Evolutionary conservation across 2,888 invertebrate genomes (phyloP), one percentile per base, ranked within the genome.

Genomic region (Morpho helenor): DNA sequence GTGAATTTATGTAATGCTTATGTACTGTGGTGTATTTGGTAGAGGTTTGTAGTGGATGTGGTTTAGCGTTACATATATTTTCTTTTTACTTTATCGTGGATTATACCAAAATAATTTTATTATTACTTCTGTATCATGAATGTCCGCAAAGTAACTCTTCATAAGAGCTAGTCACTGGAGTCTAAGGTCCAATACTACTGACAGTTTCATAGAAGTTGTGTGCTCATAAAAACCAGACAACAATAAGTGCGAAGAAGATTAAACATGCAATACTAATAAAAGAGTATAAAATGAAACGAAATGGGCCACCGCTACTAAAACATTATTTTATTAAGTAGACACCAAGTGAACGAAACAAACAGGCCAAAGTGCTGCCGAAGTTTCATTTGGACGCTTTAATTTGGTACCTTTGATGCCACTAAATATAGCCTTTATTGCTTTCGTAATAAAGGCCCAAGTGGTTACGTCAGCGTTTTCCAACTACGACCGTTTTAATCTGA

Each of bases 381-480:
- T 81, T 82, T 84, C 81, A 83, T 86, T 82, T 79, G 79, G 72
- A 78, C 74, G 77, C 73, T 85, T 85, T 84, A 79, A 85, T 84
- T 82, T 77, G 74, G 55, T 63, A 78, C 79, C 82, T 83, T 84
- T 85, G 84, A 82, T 79, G 72, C 63, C 66, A 73, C 73, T 81
- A 80, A 85, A 82, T 86, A 78, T 85, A 72, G 80, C 64, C 84
- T 83, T 85, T 87, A 87, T 85, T 84, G 84, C 87, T 79, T 82
- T 81, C 73, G 83, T 78, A 84, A 86, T 87, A 86, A 82, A 83
- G 84, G 73, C 77, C 78, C 73, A 73, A 80, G 80, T 76, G 77
- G 73, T 74, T 63, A 66, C 66, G 53, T 62, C 58, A 49, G 54
- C 60, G 63, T 59, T 66, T 60, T 64, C 50, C 64, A 62, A 56